Evolutionary conservation across 2,797 vertebrate species (phyloP).

Genomic region (Rhabdophis nuchalis): DNA sequence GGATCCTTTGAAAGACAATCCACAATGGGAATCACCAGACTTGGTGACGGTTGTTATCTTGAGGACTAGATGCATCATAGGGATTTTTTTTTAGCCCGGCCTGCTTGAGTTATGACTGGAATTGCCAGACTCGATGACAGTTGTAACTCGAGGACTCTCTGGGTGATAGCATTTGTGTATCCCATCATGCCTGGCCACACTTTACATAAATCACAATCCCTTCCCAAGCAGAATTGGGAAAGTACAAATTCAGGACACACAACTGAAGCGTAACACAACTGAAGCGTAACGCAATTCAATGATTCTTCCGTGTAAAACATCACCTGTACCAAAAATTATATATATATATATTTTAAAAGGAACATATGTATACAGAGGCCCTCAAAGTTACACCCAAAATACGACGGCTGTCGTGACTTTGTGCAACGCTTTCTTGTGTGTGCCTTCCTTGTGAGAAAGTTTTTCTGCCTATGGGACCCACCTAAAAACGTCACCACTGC

Average conservation of each 20-base stretch:
- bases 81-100: no score
- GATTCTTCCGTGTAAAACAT: neutral
- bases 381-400: neutral
- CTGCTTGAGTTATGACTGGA: neutral
- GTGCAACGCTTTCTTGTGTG: neutral
- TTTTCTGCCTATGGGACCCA: neutral
- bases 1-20: no score
- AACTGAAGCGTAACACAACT: neutral
- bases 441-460: accelerated
- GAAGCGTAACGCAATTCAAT: neutral
- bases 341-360: neutral
- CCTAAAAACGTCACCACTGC: accelerated
- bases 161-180: neutral
- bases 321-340: neutral
- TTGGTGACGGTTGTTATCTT: no score
- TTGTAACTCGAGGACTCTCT: neutral
- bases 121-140: neutral
- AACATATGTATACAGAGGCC: neutral
- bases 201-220: neutral
- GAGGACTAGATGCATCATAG: no score
- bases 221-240: neutral
- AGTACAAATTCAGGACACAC: neutral
- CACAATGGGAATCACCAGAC: no score
- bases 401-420: accelerated
- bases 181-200: accelerated